phyloP scores from a whole-genome alignment of 2,888 invertebrate species.

The Taenaris catops region DNA sequence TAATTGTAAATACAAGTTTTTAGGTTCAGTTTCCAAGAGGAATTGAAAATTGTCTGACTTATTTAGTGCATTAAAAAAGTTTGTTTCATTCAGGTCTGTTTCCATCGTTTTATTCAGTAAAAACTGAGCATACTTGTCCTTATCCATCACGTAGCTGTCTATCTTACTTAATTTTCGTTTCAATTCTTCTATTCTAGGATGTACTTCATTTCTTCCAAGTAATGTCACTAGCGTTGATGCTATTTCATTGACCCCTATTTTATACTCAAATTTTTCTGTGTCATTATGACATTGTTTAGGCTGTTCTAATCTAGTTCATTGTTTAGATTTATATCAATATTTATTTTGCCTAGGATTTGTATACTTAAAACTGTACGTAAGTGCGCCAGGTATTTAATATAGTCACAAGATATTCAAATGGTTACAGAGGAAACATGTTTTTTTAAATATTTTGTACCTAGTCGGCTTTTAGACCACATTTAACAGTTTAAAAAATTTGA shows the following conservation, averaged over 20 bases:
- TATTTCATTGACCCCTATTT: conserved; percentile 28
- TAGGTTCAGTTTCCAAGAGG: conserved; percentile 35
- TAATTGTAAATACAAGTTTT: conserved; percentile 51
- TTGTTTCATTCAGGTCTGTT: conserved; percentile 45
- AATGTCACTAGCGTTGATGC: conserved; percentile 31
- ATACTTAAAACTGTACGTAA: too few relatives aligned
- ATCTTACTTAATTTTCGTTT: conserved; percentile 46
- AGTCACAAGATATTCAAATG: too few relatives aligned
- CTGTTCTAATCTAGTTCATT: too few relatives aligned
- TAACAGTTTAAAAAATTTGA: too few relatives aligned
- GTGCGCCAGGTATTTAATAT: too few relatives aligned
- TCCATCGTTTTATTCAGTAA: conserved; percentile 39
- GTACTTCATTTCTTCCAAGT: conserved; percentile 26
- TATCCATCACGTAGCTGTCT: conserved; percentile 42
- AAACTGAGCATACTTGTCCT: conserved; percentile 35
- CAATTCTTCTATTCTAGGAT: conserved; percentile 40
- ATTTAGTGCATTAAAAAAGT: conserved; percentile 47
- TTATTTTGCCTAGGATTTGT: too few relatives aligned
- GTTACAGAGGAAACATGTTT: too few relatives aligned
- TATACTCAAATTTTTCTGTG: too few relatives aligned
- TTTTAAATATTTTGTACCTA: too few relatives aligned
- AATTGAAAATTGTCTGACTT: conserved; percentile 46
- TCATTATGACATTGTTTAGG: too few relatives aligned
- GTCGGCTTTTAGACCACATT: too few relatives aligned
- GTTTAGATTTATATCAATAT: too few relatives aligned